Conservation (phyloP, 2,113 vertebrate genomes). For the Numida meleagris region DNA sequence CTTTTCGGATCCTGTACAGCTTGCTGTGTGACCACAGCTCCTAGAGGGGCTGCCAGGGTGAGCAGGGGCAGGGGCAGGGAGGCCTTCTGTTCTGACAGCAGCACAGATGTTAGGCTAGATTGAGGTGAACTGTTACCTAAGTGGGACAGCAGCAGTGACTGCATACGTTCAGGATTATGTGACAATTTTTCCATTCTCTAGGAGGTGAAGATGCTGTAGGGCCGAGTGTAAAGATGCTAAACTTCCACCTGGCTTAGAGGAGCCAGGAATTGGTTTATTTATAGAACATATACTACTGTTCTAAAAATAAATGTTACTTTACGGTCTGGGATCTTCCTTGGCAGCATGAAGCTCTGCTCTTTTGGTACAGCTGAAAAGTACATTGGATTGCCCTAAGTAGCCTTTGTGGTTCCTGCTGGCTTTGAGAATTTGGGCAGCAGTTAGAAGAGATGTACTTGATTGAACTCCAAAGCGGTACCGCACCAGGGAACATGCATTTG, state of each 20-base stretch:
- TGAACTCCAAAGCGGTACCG: neutral
- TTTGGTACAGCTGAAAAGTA: neutral
- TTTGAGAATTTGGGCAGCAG: neutral
- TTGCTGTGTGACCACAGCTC: accelerated
- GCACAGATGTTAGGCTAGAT: neutral
- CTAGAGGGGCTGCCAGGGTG: neutral
- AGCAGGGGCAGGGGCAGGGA: neutral
- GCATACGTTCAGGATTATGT: neutral
- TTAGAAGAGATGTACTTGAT: neutral
- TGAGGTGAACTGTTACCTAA: neutral
- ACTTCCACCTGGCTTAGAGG: neutral
- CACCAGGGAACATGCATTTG: neutral
- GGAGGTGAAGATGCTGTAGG: neutral
- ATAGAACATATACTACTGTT: neutral
- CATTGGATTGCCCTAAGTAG: neutral
- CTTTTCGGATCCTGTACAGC: neutral
- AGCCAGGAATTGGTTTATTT: neutral
- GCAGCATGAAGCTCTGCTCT: neutral
- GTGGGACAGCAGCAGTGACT: neutral
- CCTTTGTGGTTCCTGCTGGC: neutral
- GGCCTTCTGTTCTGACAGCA: neutral
- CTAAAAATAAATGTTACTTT: neutral
- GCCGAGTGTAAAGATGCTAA: neutral
- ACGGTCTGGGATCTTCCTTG: neutral
- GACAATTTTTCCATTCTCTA: neutral